Evolutionary conservation across 1,140 invertebrate species (phyloP).

Genomic region (Euura lappo): DNA sequence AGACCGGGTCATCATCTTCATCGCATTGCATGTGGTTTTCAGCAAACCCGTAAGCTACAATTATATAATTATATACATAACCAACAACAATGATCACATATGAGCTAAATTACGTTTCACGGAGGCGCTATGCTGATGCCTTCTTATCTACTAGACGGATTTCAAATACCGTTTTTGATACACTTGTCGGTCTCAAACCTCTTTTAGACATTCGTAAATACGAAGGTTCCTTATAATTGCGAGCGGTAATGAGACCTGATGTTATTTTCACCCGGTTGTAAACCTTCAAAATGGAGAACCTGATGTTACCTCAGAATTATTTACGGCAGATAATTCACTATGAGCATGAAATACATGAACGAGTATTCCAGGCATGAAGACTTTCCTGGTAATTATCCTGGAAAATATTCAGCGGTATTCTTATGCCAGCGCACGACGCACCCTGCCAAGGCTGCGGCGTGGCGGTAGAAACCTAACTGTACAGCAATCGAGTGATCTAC

Average conservation of each 20-base stretch:
- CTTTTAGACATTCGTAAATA: no score
- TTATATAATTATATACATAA: not conserved
- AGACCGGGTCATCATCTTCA: not conserved
- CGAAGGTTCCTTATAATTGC: no score
- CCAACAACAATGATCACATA: not conserved
- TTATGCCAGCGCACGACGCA: not conserved
- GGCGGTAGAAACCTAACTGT: not conserved
- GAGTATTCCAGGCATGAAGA: no score
- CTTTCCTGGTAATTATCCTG: no score
- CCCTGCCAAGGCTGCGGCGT: not conserved
- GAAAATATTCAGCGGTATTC: not conserved
- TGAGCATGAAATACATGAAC: no score
- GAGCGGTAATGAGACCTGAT: no score
- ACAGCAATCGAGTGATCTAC: constrained; percentile 6
- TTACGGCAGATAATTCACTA: no score
- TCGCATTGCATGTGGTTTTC: not conserved
- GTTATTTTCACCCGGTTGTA: no score
- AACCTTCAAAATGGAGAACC: no score
- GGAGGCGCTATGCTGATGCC: not conserved
- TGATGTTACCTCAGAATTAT: no score
- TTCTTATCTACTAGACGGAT: not conserved
- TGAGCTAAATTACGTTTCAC: not conserved
- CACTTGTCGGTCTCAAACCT: no score
- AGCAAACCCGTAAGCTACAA: not conserved
- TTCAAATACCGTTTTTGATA: not conserved